A percentile compares a stretch with the other conserved stretches of the same genome.
phyloP scores from a whole-genome alignment of 2,888 invertebrate genomes.

The Caenorhabditis macrosperma region DNA sequence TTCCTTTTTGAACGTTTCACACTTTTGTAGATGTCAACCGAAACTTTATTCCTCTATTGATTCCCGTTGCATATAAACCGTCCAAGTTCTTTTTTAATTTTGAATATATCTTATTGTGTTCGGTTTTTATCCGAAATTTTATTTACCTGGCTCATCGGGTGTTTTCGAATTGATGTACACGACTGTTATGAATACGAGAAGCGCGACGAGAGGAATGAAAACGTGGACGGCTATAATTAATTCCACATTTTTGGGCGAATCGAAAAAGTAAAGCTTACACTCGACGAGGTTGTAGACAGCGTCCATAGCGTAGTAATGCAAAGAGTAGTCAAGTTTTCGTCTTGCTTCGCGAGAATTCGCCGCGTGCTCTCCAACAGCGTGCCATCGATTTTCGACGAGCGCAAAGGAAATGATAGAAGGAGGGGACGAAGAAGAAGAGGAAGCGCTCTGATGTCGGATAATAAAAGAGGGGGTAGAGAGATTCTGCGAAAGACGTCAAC shows the following conservation, averaged over 20 bases:
- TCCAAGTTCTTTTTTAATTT: constrained; percentile 7
- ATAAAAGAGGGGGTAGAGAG: neutral
- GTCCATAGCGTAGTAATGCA: constrained; percentile 59
- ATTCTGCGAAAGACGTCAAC: neutral
- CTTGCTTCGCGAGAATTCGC: constrained; percentile 12
- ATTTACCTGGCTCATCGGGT: constrained; percentile 40
- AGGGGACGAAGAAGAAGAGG: constrained; percentile 7
- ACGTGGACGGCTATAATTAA: constrained; percentile 70
- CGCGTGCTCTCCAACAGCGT: neutral
- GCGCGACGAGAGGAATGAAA: constrained; percentile 74
- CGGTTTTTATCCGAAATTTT: constrained; percentile 3
- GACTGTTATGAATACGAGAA: constrained; percentile 64
- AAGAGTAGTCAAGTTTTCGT: neutral
- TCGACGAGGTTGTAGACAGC: constrained; percentile 67
- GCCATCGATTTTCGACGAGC: constrained; percentile 30
- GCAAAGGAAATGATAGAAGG: neutral
- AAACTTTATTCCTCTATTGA: neutral
- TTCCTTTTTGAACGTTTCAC: neutral
- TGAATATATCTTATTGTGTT: constrained; percentile 12
- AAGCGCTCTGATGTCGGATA: constrained; percentile 5
- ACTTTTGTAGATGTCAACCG: constrained; percentile 17
- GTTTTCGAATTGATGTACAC: constrained; percentile 60
- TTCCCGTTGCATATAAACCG: constrained; percentile 1
- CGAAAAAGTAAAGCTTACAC: constrained; percentile 64
- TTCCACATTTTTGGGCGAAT: constrained; percentile 34